A percentile compares a stretch with the other conserved stretches of the same genome.
Conservation (phyloP, 1,140 invertebrate species). For the Leptopilina boulardi region DNA sequence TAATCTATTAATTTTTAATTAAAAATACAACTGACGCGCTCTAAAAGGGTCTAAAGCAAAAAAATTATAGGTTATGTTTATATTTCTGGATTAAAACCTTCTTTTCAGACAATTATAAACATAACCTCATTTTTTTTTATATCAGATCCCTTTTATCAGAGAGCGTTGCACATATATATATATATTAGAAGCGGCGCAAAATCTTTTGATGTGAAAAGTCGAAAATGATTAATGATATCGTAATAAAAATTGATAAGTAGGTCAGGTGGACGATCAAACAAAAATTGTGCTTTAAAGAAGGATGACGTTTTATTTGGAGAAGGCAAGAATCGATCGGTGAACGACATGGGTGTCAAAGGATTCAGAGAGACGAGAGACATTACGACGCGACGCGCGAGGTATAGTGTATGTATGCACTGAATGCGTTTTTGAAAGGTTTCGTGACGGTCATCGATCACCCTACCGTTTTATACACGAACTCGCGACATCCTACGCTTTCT, state of each 20-base stretch:
- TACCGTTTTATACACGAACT: conserved; percentile 30
- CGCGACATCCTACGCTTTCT: conserved; percentile 38
- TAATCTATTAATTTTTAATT: too few species aligned
- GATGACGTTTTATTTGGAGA: neutral
- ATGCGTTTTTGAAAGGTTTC: conserved; percentile 27
- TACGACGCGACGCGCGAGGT: neutral
- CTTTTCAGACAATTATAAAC: too few species aligned
- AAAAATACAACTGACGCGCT: too few species aligned
- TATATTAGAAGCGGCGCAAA: too few species aligned
- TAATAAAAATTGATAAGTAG: conserved; percentile 6
- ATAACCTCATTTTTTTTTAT: too few species aligned
- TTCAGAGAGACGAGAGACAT: conserved; percentile 25
- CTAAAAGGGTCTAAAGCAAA: too few species aligned
- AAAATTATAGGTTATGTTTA: too few species aligned
- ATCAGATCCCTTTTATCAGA: too few species aligned
- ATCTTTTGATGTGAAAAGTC: too few species aligned
- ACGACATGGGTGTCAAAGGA: conserved; percentile 9
- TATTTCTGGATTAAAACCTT: too few species aligned
- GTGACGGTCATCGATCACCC: conserved; percentile 22
- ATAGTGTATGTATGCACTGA: conserved; percentile 9
- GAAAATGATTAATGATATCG: neutral
- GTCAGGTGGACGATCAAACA: neutral
- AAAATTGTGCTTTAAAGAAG: too few species aligned
- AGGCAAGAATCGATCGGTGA: neutral
- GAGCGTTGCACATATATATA: too few species aligned